Evolutionary conservation across 2,113 vertebrate genomes (phyloP).

Genomic region (Pampusana beccarii): DNA sequence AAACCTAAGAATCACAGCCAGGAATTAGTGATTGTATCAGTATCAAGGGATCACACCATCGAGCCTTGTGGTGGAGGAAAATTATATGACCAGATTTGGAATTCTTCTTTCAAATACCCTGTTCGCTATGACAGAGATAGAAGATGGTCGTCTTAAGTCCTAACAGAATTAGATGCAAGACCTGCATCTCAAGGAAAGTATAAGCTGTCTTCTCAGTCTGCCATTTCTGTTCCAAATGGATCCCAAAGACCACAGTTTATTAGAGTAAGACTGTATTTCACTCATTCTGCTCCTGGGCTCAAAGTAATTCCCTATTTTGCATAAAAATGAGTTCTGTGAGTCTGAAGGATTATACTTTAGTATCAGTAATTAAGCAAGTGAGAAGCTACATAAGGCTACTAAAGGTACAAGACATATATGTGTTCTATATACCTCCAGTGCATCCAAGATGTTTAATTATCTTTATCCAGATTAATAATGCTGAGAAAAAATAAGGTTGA

Average conservation of each 20-base stretch:
- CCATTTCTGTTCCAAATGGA: not conserved
- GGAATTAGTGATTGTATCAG: not conserved
- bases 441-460: constrained; percentile 3
- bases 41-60: not conserved
- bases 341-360: not conserved
- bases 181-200: not conserved
- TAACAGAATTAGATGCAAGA: not conserved
- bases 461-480: not conserved
- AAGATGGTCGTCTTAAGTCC: not conserved
- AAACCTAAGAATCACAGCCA: not conserved
- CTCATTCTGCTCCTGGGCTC: not conserved
- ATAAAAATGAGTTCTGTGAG: not conserved
- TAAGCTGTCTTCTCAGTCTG: not conserved
- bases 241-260: not conserved
- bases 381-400: not conserved
- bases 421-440: not conserved
- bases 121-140: not conserved
- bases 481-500: not conserved
- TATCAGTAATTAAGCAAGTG: not conserved
- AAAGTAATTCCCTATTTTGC: not conserved
- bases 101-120: not conserved
- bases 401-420: not conserved
- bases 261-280: not conserved
- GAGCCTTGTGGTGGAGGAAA: not conserved
- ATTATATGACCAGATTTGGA: fast-evolving